Evolutionary conservation across 2,113 vertebrate genomes (phyloP).

Genomic region (Rhea americana): DNA sequence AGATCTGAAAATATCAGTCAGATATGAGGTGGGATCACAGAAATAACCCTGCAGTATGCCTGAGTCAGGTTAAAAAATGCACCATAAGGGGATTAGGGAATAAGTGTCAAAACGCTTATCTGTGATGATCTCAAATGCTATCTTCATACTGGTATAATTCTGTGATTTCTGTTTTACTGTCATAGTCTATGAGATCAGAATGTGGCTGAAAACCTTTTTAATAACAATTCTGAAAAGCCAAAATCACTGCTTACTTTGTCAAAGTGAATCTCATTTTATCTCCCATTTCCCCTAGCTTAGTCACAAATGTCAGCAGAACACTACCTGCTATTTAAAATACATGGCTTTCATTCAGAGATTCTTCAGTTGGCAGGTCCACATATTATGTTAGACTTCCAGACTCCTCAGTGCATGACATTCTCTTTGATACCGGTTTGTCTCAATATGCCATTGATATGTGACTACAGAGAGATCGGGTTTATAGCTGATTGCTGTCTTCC

Average conservation of each 20-base stretch:
- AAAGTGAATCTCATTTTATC: not conserved
- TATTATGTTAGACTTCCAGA: not conserved
- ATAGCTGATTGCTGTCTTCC: not conserved
- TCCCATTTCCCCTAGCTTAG: rapidly evolving
- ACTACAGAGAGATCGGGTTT: not conserved
- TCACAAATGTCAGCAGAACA: not conserved
- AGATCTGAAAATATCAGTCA: not conserved
- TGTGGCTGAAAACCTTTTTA: not conserved
- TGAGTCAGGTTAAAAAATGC: not conserved
- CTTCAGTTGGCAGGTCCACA: rapidly evolving
- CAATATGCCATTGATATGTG: not conserved
- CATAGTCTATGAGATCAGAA: not conserved
- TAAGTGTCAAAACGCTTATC: not conserved
- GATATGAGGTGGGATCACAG: not conserved
- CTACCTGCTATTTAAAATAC: not conserved
- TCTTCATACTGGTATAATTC: not conserved
- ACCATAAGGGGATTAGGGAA: not conserved
- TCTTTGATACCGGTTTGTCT: not conserved
- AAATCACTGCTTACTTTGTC: not conserved
- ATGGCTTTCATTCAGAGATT: not conserved
- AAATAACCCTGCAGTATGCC: not conserved
- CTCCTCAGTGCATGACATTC: rapidly evolving
- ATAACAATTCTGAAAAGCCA: not conserved
- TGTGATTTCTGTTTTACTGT: not conserved
- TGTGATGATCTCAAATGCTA: not conserved